Evolutionary conservation across 2,113 vertebrate genomes (phyloP), one percentile per base, ranked within the genome.

Genomic region (Erpornis zantholeuca): DNA sequence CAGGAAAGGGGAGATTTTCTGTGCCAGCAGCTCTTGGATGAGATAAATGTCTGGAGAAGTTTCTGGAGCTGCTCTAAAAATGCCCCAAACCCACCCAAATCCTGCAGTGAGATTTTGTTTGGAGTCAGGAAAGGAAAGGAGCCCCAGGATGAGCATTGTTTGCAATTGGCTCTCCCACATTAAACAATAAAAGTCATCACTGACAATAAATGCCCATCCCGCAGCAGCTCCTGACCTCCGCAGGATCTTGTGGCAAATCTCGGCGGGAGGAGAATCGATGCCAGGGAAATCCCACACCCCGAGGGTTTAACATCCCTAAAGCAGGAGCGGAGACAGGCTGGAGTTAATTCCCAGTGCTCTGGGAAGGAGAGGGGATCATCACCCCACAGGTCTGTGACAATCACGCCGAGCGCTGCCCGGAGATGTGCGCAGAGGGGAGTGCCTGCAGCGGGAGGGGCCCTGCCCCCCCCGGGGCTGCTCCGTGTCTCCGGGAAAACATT

Each of bases 251-350:
- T 16, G 60, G 40, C 44, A 47, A 47, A 79, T 23, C 65, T 49
- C 42, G 25, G 2, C 0, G 42, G 77, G 25, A 54, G 44, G n/a
- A n/a, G 31, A 80, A 59, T 0, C 3, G 10, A 20, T 44, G 59
- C 27, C 66, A 15, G 22, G 31, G 28, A 36, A 72, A 70, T 47
- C 56, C 53, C 25, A 3, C 28, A 4, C 35, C 3, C 9, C 36
- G 12, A 25, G 66, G 21, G 22, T n/a, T 20, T 0, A 31, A 28
- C 11, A 15, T 9, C 15, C 29, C 66, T 7, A 9, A 20, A 29
- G 42, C 33, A 36, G 45, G 28, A 76, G 17, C 1, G 9, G 23
- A n/a, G 44, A 28, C 7, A 33, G 3, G 24, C 4, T 7, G 16
- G 44, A 61, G 69, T 24, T 15, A 7, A 65, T 23, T 36, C 68